A percentile compares a stretch with the other conserved stretches of the same genome.
These are phyloP conservation scores for Corythornis leucogaster DNA, from an alignment of 2,797 vertebrate genomes.

Conservation along the genomic window DNA sequence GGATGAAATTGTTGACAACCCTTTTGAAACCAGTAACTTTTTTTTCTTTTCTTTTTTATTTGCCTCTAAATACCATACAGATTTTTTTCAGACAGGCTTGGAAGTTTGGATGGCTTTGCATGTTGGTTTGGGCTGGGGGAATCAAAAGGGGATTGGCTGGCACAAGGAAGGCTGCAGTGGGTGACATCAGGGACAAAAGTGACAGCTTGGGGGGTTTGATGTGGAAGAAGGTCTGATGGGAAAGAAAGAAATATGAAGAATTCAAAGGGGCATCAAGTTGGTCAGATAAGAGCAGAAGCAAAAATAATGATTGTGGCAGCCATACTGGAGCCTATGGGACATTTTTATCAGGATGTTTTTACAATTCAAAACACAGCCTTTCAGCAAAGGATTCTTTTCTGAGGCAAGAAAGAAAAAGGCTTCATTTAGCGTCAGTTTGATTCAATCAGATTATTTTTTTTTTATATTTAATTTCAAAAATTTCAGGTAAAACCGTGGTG, in stretches of 20 bases:
- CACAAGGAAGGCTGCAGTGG: not conserved
- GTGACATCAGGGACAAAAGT: not conserved
- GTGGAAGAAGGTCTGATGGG: not conserved
- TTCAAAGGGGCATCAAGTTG: not conserved
- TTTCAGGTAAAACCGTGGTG: not conserved
- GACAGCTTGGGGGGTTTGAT: not conserved
- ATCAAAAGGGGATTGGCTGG: not conserved
- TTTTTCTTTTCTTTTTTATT: not conserved
- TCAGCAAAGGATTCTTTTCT: not conserved
- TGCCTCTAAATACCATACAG: not conserved
- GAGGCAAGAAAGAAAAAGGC: not conserved
- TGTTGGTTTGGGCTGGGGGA: not conserved
- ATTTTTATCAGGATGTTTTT: not conserved
- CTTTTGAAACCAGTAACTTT: not conserved
- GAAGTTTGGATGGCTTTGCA: not conserved
- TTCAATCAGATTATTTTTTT: rapidly evolving
- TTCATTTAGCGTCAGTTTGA: not conserved
- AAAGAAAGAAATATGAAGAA: not conserved
- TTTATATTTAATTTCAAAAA: rapidly evolving
- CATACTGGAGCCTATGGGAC: not conserved
- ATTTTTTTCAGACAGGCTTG: not conserved
- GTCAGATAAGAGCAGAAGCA: not conserved
- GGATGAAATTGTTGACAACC: not conserved
- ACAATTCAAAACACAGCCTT: not conserved
- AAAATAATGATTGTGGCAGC: not conserved